Base-by-base conservation (phyloP, 2,797 vertebrate species). In the Eidolon dupreanum region DNA sequence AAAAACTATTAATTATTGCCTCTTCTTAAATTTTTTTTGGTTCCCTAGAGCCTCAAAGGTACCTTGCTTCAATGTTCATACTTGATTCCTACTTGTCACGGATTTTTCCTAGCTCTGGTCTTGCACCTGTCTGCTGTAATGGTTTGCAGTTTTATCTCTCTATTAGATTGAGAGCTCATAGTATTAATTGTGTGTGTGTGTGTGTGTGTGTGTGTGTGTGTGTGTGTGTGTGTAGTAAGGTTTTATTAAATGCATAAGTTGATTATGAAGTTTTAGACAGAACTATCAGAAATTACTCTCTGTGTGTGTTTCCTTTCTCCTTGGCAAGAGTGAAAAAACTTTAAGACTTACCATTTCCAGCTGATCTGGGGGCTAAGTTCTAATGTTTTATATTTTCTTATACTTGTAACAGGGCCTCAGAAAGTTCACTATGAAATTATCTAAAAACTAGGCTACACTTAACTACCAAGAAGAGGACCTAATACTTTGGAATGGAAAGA, bases 251-350 rank as follows among this genome's bases (percentile, higher is more conserved):
- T 84, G 28, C 8, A 15, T 49, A 70, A 79, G 83, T n/a, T 71
- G 36, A 68, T 38, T 77, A 8, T 87, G 16, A 93, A 74, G 17
- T 57, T 73, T 86, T 38, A 89, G 33, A 59, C 9, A 79, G 28
- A 17, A 70, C 26, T 22, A 83, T 41, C 26, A 86, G 49, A 89
- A 95, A 81, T 74, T 74, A 17, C 22, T 71, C 8, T 59, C 61
- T 75, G 17, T 82, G 19, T 78, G 28, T 81, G 20, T 73, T 94
- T 75, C 20, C 36, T 91, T 92, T 92, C 43, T 83, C 19, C 31
- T 89, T 88, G 46, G 68, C 31, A 95, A 74, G 9, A 93, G 12
- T 81, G 68, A 95, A 96, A 59, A 85, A 90, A 68, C 36, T 77
- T 88, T 70, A 90, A 90, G 4, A 68, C 26, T 10, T 87, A 91